Percentiles rank a stretch among this genome's conserved stretches.
Evolutionary conservation across 2,113 vertebrate species (phyloP).

Genomic region (Myiagra hebetior): DNA sequence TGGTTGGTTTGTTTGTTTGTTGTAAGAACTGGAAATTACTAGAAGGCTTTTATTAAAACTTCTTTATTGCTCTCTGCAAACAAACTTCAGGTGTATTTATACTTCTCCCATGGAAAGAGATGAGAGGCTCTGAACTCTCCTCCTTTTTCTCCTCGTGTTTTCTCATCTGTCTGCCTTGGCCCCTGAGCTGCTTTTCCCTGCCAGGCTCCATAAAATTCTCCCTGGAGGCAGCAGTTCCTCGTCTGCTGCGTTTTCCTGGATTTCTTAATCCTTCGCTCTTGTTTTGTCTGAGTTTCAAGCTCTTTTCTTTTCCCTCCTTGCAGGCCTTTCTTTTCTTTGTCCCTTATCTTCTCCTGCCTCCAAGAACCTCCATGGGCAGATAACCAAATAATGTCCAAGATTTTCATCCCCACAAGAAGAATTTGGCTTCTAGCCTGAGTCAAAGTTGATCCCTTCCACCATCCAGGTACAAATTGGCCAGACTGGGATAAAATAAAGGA

Average conservation of each 20-base stretch:
- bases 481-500: not conserved
- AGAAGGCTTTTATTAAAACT: not conserved
- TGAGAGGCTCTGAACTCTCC: slow-evolving; percentile 1
- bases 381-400: not conserved
- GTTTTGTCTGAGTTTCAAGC: not conserved
- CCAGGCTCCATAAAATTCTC: not conserved
- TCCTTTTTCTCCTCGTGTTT: not conserved
- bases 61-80: not conserved
- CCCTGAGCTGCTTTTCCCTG: not conserved
- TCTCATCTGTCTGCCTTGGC: not conserved
- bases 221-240: slow-evolving; percentile 17
- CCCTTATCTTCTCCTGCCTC: not conserved
- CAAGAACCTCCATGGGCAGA: not conserved
- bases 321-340: not conserved
- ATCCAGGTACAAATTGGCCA: not conserved
- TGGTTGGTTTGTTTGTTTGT: slow-evolving; percentile 3
- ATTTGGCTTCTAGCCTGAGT: not conserved
- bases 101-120: not conserved
- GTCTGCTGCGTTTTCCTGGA: not conserved
- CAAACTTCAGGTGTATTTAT: slow-evolving; percentile 38
- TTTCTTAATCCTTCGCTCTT: not conserved
- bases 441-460: not conserved
- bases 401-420: not conserved
- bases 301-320: not conserved
- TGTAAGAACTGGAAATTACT: not conserved